Conservation (phyloP, 2,888 invertebrate genomes). For the Drosophila nr. perissopoda region DNA sequence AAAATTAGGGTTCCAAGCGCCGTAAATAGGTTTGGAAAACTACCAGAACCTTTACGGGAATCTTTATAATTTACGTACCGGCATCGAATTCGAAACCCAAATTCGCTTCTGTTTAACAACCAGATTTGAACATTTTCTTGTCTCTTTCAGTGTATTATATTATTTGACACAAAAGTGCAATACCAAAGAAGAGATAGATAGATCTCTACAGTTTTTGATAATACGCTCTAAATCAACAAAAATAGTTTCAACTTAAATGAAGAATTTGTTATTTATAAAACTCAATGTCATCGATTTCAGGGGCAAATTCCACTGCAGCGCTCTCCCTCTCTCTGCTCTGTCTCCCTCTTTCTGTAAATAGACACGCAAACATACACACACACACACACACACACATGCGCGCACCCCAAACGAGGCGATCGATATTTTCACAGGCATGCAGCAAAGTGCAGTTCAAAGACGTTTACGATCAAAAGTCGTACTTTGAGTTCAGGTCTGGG, state of each 20-base stretch:
- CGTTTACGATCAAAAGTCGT: slow-evolving; percentile 30
- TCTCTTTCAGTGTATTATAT: neutral
- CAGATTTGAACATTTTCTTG: neutral
- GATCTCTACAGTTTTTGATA: neutral
- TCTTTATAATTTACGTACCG: neutral
- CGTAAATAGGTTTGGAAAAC: neutral
- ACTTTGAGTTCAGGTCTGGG: slow-evolving; percentile 18
- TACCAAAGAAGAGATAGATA: neutral
- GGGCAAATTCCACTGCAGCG: neutral
- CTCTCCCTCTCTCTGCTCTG: slow-evolving; percentile 1
- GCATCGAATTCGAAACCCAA: neutral
- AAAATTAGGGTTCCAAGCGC: neutral
- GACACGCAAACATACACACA: neutral
- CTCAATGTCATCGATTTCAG: slow-evolving; percentile 1
- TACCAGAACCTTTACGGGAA: neutral
- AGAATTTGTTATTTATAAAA: slow-evolving; percentile 15
- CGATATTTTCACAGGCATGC: slow-evolving; percentile 76
- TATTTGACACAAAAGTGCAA: too few species aligned
- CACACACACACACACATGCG: slow-evolving; percentile 6
- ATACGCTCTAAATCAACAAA: neutral
- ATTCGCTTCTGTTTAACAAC: neutral
- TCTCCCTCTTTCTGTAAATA: neutral
- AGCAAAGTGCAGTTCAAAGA: slow-evolving; percentile 51
- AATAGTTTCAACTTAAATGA: neutral
- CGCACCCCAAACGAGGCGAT: slow-evolving; percentile 73